phyloP scores from a whole-genome alignment of 2,113 vertebrate species.

The Melanerpes aurifrons region DNA sequence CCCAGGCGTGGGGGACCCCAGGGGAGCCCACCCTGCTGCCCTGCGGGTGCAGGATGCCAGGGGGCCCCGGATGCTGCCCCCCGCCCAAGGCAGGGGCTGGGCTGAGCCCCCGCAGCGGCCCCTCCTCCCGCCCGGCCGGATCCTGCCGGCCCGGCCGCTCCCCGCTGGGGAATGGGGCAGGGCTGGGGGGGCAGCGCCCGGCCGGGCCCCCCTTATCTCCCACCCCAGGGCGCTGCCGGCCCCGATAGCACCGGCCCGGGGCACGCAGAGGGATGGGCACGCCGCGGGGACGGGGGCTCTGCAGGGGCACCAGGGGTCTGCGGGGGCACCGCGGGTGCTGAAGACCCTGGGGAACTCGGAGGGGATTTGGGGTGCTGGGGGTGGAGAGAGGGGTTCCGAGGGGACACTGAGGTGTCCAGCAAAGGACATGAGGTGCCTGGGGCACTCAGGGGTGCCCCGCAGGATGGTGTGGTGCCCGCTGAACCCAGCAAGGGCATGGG shows the following conservation, averaged over 20 bases:
- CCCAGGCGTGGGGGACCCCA: accelerated
- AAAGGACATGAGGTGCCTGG: not conserved
- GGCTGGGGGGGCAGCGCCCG: constrained; percentile 31
- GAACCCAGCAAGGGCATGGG: not conserved
- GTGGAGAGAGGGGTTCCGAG: too few relatives aligned
- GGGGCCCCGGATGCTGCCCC: accelerated
- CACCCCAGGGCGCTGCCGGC: constrained; percentile 23
- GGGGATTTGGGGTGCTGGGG: not conserved
- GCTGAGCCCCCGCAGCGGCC: not conserved
- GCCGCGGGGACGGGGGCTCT: not conserved
- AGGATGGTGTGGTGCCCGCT: too few relatives aligned
- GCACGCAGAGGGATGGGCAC: not conserved
- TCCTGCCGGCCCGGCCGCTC: constrained; percentile 37
- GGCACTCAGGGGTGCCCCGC: not conserved
- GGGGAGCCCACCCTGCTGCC: accelerated
- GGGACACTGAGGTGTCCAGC: not conserved
- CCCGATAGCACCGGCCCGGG: not conserved
- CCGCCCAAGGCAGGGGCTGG: not conserved
- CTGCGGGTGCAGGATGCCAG: not conserved
- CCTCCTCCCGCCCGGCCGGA: not conserved
- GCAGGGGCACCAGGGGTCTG: not conserved
- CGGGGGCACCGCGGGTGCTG: not conserved
- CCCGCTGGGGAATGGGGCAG: constrained; percentile 60
- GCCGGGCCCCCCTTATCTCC: constrained; percentile 49
- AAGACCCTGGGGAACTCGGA: not conserved